Evolutionary conservation across 2,888 invertebrate species (phyloP), one percentile per base, ranked within the genome.

Genomic region (Hedychridium roseum): DNA sequence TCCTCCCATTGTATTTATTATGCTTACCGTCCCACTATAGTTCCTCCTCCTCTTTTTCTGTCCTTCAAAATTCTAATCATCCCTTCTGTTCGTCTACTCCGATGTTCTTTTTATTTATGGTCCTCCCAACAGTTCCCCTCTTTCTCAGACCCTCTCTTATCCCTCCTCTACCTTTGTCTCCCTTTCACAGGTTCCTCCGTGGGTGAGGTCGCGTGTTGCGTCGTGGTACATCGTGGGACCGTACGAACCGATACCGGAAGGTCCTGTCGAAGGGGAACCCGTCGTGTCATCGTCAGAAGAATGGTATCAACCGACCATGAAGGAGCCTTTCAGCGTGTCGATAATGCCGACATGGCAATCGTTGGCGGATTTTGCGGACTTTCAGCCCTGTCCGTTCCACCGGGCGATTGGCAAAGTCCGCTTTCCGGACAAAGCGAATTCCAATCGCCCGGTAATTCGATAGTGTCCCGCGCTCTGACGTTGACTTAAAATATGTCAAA

Each of bases 401-500:
- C 20, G 28, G 32, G 17, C 34, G 23, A 3, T 43, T 3, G 16
- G 17, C 20, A 11, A 12, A 7, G 4, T 2, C 11, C 11, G 36
- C 15, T n/a, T 18, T n/a, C 21, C 17, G 21, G 11, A 44, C 21
- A 37, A 38, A 57, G n/a, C n/a, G n/a, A n/a, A n/a, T n/a, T n/a
- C 45, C 54, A 48, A 55, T 59, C 41, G 47, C 31, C n/a, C 27
- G 32, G 12, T 16, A 11, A 43, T 17, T 11, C 18, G 34, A 17
- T n/a, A n/a, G n/a, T 48, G 52, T 48, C 40, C 37, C 57, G 45
- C 36, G 57, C 43, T 17, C 44, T 46, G 35, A 38, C 45, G 48
- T 35, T 50, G 54, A 58, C 58, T 50, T 59, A 46, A 60, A n/a
- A n/a, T n/a, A n/a, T n/a, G n/a, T n/a, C n/a, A n/a, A n/a, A n/a